Base-by-base conservation (phyloP, 2,888 invertebrate genomes). In the Myopa tessellatipennis region DNA sequence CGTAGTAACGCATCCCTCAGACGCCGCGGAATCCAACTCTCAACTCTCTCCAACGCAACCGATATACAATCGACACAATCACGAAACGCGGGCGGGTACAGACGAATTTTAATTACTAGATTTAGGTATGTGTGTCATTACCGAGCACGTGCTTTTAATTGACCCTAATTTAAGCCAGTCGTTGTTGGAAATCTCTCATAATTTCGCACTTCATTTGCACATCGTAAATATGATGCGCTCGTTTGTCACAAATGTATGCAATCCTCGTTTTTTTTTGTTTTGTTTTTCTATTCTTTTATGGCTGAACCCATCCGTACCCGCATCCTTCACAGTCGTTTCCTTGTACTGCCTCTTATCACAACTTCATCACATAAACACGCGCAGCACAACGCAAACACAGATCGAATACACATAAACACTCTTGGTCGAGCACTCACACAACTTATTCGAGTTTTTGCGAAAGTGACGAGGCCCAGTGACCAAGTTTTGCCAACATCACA, bases 401-500 rank as follows among this genome's bases (percentile, higher is more conserved):
- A 55, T 70, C 55, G 55, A 55, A 70, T 18, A 16, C 55, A 26
- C 18, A 69, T 18, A 38, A 38, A 26, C 8, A 12, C 8, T 40
- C 38, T 8, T 40, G 16, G 7, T n/a, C 45, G 26, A 18, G 8
- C 16, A 16, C 45, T 18, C 14, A 45, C 61, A 63, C 61, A 61
- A 73, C 50, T 36, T 55, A 50, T 12, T 72, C 61, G n/a, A 16
- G 63, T 36, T 18, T 16, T 38, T 16, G 18, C 52, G 36, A 52
- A 34, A 50, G 36, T n/a, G 12, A 55, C 55, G 18, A 80, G 79
- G 80, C 79, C 82, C 81, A 82, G 82, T 83, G 84, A 84, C 82
- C 84, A 81, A 80, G 80, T 82, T 82, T 80, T 83, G 80, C 74
- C 80, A 79, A 58, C 80, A 82, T 82, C 81, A 82, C 81, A 40